A percentile compares a stretch with the other conserved stretches of the same genome.
These are phyloP conservation scores for Podarcis siculus DNA, from an alignment of 2,797 vertebrate species.

Conservation along the genomic window DNA sequence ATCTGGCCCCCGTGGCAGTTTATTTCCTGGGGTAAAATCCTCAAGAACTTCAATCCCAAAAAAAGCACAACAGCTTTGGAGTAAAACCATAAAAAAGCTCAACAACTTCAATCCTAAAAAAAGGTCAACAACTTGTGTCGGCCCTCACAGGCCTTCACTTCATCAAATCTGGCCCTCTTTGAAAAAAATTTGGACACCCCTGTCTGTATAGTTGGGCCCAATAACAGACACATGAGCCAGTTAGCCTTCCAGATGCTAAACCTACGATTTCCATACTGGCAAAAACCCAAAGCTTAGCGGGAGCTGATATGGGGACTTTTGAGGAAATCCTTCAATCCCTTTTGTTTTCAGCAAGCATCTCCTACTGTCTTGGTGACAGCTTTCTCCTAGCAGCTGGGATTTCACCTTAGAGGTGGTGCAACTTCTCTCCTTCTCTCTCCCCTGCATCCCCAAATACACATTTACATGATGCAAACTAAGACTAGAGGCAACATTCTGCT, in stretches of 20 bases:
- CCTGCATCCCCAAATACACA: neutral
- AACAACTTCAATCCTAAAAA: too few species aligned
- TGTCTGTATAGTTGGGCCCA: neutral
- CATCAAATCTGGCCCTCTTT: neutral
- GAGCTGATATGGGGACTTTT: neutral
- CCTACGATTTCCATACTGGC: neutral
- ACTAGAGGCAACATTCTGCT: accelerated
- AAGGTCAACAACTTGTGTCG: too few species aligned
- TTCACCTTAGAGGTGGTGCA: neutral
- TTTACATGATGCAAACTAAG: accelerated
- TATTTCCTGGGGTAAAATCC: too few species aligned
- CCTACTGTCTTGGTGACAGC: accelerated
- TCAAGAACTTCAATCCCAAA: too few species aligned
- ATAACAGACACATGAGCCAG: neutral
- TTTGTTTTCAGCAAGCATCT: neutral
- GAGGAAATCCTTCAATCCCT: neutral
- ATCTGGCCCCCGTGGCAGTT: too few species aligned
- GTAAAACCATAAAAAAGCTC: too few species aligned
- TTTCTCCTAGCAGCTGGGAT: neutral
- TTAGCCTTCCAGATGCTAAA: neutral
- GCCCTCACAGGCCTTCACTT: too few species aligned
- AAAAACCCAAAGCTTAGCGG: neutral
- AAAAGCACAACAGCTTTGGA: too few species aligned
- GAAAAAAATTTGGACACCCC: too few species aligned
- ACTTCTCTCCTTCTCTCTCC: too few species aligned